Percentiles rank a stretch among this genome's conserved stretches.
These are phyloP conservation scores for Phocides pigmalion DNA, from an alignment of 1,140 invertebrate species.

Conservation along the genomic window DNA sequence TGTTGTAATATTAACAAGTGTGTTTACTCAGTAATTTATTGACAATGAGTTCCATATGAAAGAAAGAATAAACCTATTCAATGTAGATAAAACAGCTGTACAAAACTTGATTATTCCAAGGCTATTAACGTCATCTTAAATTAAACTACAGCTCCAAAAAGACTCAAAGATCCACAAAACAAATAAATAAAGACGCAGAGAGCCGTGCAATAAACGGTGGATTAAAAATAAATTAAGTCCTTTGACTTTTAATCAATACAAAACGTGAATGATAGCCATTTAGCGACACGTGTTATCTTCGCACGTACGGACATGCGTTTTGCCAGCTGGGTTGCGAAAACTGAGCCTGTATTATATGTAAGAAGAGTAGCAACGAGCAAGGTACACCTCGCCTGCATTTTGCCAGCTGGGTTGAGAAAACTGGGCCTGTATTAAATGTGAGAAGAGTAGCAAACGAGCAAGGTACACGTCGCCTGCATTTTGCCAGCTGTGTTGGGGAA, in stretches of 20 bases:
- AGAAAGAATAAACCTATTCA: too few species aligned
- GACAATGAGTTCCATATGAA: too few species aligned
- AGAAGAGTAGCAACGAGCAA: neutral
- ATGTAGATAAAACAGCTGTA: too few species aligned
- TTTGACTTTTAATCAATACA: neutral
- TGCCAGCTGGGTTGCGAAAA: neutral
- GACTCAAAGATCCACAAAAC: neutral
- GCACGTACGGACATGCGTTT: neutral
- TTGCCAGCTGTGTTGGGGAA: neutral
- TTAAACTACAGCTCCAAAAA: neutral
- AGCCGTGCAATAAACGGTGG: neutral
- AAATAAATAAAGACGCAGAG: neutral
- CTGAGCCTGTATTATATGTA: neutral
- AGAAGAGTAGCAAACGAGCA: too few species aligned
- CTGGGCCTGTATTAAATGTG: neutral
- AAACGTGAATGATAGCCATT: slow-evolving; percentile 16
- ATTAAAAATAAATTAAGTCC: neutral
- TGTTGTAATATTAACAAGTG: too few species aligned
- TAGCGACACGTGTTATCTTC: slow-evolving; percentile 19
- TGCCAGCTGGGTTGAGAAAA: neutral
- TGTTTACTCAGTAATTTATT: too few species aligned
- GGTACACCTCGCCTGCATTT: too few species aligned
- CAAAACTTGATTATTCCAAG: too few species aligned
- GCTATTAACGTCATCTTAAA: neutral
- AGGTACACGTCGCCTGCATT: too few species aligned